Conservation (phyloP, 2,888 invertebrate genomes). For the Euproctis similis region DNA sequence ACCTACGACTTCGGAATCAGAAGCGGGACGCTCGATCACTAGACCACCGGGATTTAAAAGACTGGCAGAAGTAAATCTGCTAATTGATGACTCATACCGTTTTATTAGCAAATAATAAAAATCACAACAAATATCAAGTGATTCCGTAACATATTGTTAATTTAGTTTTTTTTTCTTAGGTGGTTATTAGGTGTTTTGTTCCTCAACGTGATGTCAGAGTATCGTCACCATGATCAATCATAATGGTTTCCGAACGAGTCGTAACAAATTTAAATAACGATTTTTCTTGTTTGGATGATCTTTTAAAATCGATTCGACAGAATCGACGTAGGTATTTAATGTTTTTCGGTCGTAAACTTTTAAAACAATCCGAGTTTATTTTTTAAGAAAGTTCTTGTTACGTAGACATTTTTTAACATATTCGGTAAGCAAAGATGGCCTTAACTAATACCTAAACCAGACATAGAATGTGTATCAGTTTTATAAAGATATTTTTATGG, state of each 20-base stretch:
- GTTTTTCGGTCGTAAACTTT: slow-evolving; percentile 7
- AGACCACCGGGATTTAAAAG: too few species aligned
- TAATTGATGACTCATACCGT: slow-evolving; percentile 24
- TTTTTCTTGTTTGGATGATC: slow-evolving; percentile 18
- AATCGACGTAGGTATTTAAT: slow-evolving; percentile 8
- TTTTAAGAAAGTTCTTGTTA: slow-evolving; percentile 25
- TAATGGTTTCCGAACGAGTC: slow-evolving; percentile 21
- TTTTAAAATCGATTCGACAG: slow-evolving; percentile 19
- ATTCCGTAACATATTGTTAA: slow-evolving; percentile 39
- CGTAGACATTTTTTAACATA: too few species aligned
- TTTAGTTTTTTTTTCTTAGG: too few species aligned
- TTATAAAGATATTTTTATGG: too few species aligned
- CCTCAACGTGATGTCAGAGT: slow-evolving; percentile 35
- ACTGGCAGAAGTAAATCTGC: slow-evolving; percentile 47
- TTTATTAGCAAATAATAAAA: slow-evolving; percentile 9
- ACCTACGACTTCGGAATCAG: too few species aligned
- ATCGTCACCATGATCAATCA: slow-evolving; percentile 23
- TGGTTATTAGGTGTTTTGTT: slow-evolving; percentile 27
- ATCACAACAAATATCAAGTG: slow-evolving; percentile 29
- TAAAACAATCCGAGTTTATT: slow-evolving; percentile 14
- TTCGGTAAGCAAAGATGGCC: too few species aligned
- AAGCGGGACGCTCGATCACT: too few species aligned
- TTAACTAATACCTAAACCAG: too few species aligned
- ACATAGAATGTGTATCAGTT: too few species aligned
- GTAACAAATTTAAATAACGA: slow-evolving; percentile 24